These are phyloP conservation scores for Teleopsis dalmanni DNA, from an alignment of 1,140 invertebrate species.

Conservation along the genomic window DNA sequence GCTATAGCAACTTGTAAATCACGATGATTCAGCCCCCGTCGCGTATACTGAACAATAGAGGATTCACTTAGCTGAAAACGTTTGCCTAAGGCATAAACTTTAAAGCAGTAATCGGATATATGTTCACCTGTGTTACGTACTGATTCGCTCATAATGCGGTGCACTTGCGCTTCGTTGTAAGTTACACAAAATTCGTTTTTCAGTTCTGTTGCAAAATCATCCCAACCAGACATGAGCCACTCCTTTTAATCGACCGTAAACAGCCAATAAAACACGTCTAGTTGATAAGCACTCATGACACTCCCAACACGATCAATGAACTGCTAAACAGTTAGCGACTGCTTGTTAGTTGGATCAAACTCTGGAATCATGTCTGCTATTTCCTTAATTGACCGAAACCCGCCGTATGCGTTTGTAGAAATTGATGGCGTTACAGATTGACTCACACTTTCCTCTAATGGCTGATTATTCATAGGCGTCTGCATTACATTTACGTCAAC, in stretches of 20 bases:
- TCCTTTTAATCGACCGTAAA: constrained; percentile 8
- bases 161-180: constrained; percentile 6
- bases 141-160: background rate
- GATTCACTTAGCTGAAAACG: constrained; percentile 7
- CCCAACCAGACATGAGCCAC: constrained; percentile 9
- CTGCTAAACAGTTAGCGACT: background rate
- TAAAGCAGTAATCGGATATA: constrained; percentile 7
- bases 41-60: constrained; percentile 5
- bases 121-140: background rate
- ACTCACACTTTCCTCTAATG: background rate
- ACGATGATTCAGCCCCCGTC: constrained; percentile 6
- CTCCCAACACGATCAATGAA: constrained; percentile 9
- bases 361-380: too few species aligned
- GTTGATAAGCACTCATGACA: background rate
- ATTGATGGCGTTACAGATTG: too few species aligned
- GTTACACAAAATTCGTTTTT: background rate
- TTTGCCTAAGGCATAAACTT: background rate
- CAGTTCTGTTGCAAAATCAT: background rate
- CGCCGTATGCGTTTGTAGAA: too few species aligned
- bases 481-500: background rate
- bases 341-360: constrained; percentile 6
- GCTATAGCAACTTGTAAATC: constrained; percentile 7
- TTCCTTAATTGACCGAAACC: too few species aligned
- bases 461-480: background rate
- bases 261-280: background rate